These are phyloP conservation scores for Pholis gunnellus DNA, from an alignment of 2,113 vertebrate genomes.

Conservation along the genomic window DNA sequence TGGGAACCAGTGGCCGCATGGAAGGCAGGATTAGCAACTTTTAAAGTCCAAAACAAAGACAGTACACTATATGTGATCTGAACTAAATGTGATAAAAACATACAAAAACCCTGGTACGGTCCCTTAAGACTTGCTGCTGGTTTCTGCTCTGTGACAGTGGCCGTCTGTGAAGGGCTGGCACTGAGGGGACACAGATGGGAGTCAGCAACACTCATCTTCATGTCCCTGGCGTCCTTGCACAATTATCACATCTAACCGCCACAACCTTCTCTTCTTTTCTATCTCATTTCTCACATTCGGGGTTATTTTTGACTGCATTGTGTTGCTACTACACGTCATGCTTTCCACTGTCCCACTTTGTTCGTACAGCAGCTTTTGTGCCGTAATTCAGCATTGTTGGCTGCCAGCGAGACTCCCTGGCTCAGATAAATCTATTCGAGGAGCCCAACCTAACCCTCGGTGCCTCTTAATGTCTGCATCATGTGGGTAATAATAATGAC, in stretches of 20 bases:
- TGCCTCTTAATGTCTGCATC: constrained; percentile 44
- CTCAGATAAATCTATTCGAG: constrained; percentile 47
- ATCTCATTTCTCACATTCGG: constrained; percentile 53
- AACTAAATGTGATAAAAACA: neutral
- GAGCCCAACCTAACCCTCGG: constrained; percentile 14
- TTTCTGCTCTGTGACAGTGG: constrained; percentile 39
- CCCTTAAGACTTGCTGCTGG: constrained; percentile 38
- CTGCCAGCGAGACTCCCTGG: constrained; percentile 6
- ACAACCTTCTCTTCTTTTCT: constrained; percentile 50
- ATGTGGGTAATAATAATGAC: constrained; percentile 46
- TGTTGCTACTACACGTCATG: constrained; percentile 23
- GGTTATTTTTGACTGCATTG: constrained; percentile 46
- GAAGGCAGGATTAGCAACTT: neutral
- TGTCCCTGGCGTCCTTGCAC: constrained; percentile 70
- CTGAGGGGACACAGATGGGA: constrained; percentile 71
- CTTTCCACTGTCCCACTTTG: constrained; percentile 37
- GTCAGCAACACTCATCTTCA: constrained; percentile 68
- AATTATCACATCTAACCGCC: constrained; percentile 72
- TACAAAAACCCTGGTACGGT: constrained; percentile 1
- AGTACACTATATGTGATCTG: neutral
- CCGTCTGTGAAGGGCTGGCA: constrained; percentile 65
- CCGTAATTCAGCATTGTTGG: constrained; percentile 18
- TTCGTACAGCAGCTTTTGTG: constrained; percentile 32
- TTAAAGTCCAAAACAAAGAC: neutral
- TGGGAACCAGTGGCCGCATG: neutral